Percentiles rank a stretch among this genome's conserved stretches.
Conservation (phyloP, 92 coral and sea anemone genomes). For the Muricea muricata region DNA sequence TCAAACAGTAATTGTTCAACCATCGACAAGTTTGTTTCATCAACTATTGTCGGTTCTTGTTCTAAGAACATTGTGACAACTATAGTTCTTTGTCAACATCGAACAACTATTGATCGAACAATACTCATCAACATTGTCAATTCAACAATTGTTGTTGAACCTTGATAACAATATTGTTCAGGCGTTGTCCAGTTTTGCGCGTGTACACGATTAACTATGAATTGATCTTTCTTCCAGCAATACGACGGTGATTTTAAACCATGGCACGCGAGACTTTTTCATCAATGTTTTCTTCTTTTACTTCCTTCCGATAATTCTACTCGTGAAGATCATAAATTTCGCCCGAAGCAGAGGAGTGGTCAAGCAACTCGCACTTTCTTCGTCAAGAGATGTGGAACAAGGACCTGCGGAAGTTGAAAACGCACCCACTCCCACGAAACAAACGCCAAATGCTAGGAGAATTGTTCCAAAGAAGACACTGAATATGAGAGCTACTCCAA, state of each 20-base stretch:
- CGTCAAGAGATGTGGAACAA: not conserved
- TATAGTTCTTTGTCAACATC: too few relatives aligned
- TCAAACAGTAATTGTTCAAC: too few relatives aligned
- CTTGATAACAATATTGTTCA: too few relatives aligned
- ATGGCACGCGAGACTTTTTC: constrained; percentile 76
- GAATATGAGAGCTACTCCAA: not conserved
- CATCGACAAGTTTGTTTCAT: too few relatives aligned
- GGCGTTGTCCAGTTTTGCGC: too few relatives aligned
- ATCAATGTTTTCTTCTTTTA: constrained; percentile 86
- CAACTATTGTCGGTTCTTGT: too few relatives aligned
- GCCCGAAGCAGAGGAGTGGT: constrained; percentile 8
- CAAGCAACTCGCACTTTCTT: not conserved
- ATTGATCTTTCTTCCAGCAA: constrained; percentile 58
- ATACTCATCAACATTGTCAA: too few relatives aligned
- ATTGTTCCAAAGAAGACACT: constrained; percentile 11
- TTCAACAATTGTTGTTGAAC: too few relatives aligned
- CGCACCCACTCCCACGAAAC: not conserved
- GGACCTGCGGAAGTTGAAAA: not conserved
- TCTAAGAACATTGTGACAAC: too few relatives aligned
- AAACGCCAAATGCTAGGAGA: constrained; percentile 4
- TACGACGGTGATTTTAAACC: constrained; percentile 75
- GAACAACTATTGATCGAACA: too few relatives aligned
- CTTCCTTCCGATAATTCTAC: constrained; percentile 71
- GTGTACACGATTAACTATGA: not conserved
- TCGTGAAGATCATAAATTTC: constrained; percentile 38